Evolutionary conservation across 1,140 invertebrate species (phyloP).

Genomic region (Psilanteris sp.): DNA sequence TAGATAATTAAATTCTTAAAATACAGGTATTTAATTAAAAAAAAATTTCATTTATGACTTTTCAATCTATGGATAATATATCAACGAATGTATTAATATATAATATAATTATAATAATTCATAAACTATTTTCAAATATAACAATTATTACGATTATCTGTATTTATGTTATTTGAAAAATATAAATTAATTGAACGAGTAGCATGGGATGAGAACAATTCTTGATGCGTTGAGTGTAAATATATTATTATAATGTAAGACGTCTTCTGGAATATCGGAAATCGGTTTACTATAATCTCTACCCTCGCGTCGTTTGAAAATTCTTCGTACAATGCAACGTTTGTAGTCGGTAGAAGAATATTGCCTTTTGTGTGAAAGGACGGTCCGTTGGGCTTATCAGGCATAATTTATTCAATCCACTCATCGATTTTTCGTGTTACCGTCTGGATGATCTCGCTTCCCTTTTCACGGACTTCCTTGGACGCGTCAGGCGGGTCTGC

Average conservation of each 20-base stretch:
- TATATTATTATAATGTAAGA: conserved; percentile 53
- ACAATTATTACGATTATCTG: no score
- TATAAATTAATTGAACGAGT: no score
- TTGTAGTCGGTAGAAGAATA: conserved; percentile 50
- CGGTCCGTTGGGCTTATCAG: conserved; percentile 54
- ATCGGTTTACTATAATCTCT: conserved; percentile 60
- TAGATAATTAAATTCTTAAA: no score
- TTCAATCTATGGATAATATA: no score
- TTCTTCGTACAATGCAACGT: conserved; percentile 48
- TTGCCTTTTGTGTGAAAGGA: conserved; percentile 54
- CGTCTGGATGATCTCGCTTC: conserved; percentile 47
- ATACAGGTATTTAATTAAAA: no score
- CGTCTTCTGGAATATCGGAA: conserved; percentile 47
- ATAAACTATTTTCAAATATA: no score
- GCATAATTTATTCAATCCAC: conserved; percentile 61
- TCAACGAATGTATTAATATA: no score
- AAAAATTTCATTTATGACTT: no score
- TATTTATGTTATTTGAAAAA: no score
- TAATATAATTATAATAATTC: no score
- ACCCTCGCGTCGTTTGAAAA: conserved; percentile 48
- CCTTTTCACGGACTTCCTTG: conserved; percentile 37
- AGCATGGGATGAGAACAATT: conserved; percentile 39
- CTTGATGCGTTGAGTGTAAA: conserved; percentile 34
- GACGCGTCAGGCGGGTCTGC: conserved; percentile 15
- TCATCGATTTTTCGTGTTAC: conserved; percentile 60